A percentile compares a stretch with the other conserved stretches of the same genome.
phyloP scores from a whole-genome alignment of 2,113 vertebrate genomes.

The Eubucco bourcierii region DNA sequence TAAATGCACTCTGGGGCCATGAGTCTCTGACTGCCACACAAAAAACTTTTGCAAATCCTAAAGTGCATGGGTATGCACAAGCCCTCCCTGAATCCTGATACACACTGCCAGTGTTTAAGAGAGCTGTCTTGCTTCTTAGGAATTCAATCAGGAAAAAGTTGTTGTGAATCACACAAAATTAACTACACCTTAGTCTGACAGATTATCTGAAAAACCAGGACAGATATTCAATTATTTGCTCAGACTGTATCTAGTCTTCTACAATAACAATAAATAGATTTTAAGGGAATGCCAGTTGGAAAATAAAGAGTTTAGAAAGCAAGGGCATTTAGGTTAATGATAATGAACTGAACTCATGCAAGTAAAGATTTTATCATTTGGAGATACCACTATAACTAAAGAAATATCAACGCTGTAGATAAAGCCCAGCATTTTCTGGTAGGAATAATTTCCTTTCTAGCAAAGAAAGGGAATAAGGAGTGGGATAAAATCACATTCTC shows the following conservation, averaged over 20 bases:
- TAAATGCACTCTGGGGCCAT: not conserved
- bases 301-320: not conserved
- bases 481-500: not conserved
- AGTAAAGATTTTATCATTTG: not conserved
- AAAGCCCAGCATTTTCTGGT: not conserved
- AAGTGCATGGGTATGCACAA: not conserved
- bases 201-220: not conserved
- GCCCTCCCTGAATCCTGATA: not conserved
- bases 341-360: not conserved
- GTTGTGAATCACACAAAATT: not conserved
- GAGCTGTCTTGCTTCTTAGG: not conserved
- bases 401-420: not conserved
- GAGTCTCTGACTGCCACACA: fast-evolving
- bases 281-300: not conserved
- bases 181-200: not conserved
- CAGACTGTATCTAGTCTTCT: not conserved
- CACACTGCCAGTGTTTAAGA: not conserved
- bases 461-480: not conserved
- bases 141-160: not conserved
- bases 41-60: not conserved
- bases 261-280: not conserved
- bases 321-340: not conserved
- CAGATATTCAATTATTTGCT: not conserved
- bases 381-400: not conserved
- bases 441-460: not conserved